Base-by-base conservation (phyloP, 2,797 vertebrate species). In the Sebastes diaconus region DNA sequence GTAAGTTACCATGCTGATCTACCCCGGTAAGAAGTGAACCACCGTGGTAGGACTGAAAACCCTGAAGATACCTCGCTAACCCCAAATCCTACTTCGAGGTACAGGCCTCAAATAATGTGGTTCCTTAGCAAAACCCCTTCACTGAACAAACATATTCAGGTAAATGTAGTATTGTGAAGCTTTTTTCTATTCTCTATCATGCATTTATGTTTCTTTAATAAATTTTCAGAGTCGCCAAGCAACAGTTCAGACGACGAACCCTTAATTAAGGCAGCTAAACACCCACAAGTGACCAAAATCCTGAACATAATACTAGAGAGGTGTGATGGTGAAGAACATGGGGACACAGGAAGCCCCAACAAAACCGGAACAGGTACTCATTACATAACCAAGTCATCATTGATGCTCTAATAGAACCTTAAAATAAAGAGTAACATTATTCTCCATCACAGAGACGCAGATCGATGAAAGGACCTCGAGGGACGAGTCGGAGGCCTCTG, bases 231-330 rank as follows among this genome's bases (percentile, higher is more conserved):
- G 9, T 80, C 46, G 1, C 77, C 84, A 36, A 75, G 75, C 27
- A 57, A 68, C 77, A 79, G 73, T 63, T 84, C 88, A 27, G 90
- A 91, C 1, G 88, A 92, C 2, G 90, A 93, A 34, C 27, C 81
- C 1, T 63, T 73, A 24, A 66, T 73, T 7, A 61, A 74, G 24
- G 61, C 77, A 73, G 75, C 68, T 0, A 82, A 71, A 79, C 88
- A 88, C 20, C 88, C 92, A 50, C 83, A 89, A 34, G 80, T 93
- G 42, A 94, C 91, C 71, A 94, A 93, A 83, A 78, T 77, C 16
- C 11, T 93, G 25, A 91, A 52, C 54, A 82, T 95, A 50, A 59
- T 86, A 3, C 78, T 95, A 1, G 76, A 92, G 63, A 90, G 90
- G 80, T 95, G 93, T 52, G 90, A 93, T 6, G 66, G 20, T 6